These are phyloP conservation scores for Ceraclea dissimilis DNA, from an alignment of 2,888 invertebrate species.

Conservation along the genomic window DNA sequence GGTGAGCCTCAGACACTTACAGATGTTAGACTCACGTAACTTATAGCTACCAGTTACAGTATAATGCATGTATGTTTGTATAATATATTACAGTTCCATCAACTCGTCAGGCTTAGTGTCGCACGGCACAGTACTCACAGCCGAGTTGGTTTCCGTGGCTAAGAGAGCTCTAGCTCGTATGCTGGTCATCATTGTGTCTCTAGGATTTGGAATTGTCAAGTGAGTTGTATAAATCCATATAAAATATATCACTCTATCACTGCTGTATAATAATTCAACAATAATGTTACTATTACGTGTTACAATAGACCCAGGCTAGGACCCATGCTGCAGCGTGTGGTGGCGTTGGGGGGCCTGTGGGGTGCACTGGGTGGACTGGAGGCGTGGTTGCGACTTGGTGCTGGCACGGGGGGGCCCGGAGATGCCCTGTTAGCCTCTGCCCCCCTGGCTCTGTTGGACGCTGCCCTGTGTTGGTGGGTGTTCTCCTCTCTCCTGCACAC, in stretches of 20 bases:
- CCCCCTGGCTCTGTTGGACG: slow-evolving; percentile 78
- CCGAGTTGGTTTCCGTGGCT: slow-evolving; percentile 85
- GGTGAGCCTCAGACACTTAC: slow-evolving; percentile 23
- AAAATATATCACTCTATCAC: background rate
- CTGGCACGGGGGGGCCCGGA: slow-evolving; percentile 8
- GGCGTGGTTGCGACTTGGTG: slow-evolving; percentile 65
- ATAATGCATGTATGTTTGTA: background rate
- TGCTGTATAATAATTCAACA: too few relatives aligned
- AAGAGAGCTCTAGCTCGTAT: slow-evolving; percentile 88
- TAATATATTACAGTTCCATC: slow-evolving; percentile 35
- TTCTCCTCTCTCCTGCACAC: slow-evolving; percentile 83
- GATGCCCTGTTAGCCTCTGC: slow-evolving; percentile 66
- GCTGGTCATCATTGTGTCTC: slow-evolving; percentile 88
- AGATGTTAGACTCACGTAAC: background rate
- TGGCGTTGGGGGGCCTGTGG: slow-evolving; percentile 76
- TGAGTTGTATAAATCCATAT: slow-evolving; percentile 40
- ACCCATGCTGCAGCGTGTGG: slow-evolving; percentile 79
- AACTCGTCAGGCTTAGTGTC: slow-evolving; percentile 60
- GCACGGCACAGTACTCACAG: slow-evolving; percentile 69
- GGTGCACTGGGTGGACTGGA: slow-evolving; percentile 80
- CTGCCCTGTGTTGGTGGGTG: slow-evolving; percentile 92
- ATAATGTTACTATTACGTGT: too few relatives aligned
- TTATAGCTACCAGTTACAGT: background rate
- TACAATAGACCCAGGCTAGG: slow-evolving; percentile 80
- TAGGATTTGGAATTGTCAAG: slow-evolving; percentile 96